A percentile compares a stretch with the other conserved stretches of the same genome.
phyloP scores from a whole-genome alignment of 2,113 vertebrate species.

The Herpetotheres cachinnans region DNA sequence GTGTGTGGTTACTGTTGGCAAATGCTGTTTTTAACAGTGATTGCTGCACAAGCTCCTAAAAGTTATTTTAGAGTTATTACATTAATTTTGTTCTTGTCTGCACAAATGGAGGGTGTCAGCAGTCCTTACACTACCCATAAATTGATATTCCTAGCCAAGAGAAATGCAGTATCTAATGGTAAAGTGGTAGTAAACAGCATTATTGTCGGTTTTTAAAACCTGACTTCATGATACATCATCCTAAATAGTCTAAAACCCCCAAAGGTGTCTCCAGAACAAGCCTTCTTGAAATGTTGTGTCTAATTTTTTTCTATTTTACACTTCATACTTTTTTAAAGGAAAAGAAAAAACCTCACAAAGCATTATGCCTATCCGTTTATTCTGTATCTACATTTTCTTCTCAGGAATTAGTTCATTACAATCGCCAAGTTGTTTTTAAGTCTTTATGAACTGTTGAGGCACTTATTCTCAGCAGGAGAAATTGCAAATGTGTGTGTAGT shows the following conservation, averaged over 20 bases:
- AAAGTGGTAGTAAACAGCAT: neutral
- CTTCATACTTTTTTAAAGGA: neutral
- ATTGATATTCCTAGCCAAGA: neutral
- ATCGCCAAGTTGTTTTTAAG: neutral
- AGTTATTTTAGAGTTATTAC: neutral
- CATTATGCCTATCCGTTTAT: neutral
- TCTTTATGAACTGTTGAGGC: neutral
- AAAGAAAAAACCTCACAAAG: rapidly evolving
- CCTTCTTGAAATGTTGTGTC: neutral
- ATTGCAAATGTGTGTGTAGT: neutral
- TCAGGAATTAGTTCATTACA: neutral
- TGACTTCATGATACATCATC: neutral
- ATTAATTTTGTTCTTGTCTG: neutral
- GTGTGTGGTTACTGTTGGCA: neutral
- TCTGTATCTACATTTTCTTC: neutral
- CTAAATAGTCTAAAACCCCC: neutral
- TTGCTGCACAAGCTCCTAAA: neutral
- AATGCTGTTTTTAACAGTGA: neutral
- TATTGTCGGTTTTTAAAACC: neutral
- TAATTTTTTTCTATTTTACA: neutral
- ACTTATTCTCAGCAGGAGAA: neutral
- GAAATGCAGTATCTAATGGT: neutral
- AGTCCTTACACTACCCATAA: neutral
- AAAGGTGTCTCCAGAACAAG: neutral
- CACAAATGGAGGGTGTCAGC: neutral